Conservation (phyloP, 2,888 invertebrate species). For the Diarsia brunnea region DNA sequence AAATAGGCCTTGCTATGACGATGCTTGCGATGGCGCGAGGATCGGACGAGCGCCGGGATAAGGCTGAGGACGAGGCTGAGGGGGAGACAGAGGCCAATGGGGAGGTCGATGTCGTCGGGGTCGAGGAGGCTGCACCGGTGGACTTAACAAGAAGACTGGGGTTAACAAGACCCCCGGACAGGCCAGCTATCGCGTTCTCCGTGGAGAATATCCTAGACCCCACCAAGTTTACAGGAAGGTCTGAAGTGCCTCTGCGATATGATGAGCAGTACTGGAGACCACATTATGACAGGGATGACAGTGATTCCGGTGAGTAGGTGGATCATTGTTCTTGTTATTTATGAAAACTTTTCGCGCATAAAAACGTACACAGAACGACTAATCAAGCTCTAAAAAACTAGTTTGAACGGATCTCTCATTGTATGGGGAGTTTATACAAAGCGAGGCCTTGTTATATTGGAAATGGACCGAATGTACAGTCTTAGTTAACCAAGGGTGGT, state of each 20-base stretch:
- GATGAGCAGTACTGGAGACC: slow-evolving; percentile 91
- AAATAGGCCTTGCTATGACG: slow-evolving; percentile 88
- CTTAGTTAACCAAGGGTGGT: neutral
- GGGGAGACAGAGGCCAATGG: slow-evolving; percentile 83
- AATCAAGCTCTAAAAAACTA: no score
- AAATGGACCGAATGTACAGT: neutral
- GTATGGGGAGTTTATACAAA: no score
- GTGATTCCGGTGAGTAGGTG: slow-evolving; percentile 88
- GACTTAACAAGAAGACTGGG: slow-evolving; percentile 89
- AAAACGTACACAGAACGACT: neutral
- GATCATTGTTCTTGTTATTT: slow-evolving; percentile 5
- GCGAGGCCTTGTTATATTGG: no score
- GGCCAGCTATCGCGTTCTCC: slow-evolving; percentile 94
- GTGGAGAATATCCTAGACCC: slow-evolving; percentile 98
- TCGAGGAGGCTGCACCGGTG: slow-evolving; percentile 87
- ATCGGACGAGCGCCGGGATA: slow-evolving; percentile 84
- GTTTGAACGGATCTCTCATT: no score
- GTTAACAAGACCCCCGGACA: slow-evolving; percentile 91
- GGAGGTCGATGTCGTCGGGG: slow-evolving; percentile 88
- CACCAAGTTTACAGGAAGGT: slow-evolving; percentile 96
- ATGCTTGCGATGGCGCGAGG: slow-evolving; percentile 90
- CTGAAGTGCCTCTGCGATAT: slow-evolving; percentile 89
- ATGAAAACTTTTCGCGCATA: neutral
- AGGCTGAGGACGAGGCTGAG: slow-evolving; percentile 79
- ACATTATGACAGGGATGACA: slow-evolving; percentile 90